Conservation (phyloP, 2,797 vertebrate genomes). For the Myotis pilosus region DNA sequence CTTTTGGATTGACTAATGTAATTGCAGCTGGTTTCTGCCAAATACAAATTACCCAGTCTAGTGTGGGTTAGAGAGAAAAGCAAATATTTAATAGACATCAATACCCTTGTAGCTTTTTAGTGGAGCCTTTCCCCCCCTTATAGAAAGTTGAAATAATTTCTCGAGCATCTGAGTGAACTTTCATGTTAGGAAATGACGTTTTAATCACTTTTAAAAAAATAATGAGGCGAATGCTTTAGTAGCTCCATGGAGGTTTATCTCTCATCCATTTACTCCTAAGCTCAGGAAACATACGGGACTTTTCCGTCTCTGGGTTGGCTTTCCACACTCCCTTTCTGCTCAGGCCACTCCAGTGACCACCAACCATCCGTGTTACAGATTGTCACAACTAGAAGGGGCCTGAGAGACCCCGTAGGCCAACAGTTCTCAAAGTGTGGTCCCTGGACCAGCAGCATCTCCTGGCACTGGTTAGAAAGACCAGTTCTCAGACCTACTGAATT, state of each 20-base stretch:
- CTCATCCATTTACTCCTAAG: slow-evolving; percentile 76
- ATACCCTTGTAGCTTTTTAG: slow-evolving; percentile 86
- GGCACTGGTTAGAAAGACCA: neutral
- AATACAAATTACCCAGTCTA: slow-evolving; percentile 89
- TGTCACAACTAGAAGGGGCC: neutral
- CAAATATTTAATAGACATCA: slow-evolving; percentile 92
- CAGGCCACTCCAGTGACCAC: neutral
- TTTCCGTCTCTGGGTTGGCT: neutral
- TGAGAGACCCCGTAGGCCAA: neutral
- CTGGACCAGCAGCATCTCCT: neutral
- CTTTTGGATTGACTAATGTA: slow-evolving; percentile 91
- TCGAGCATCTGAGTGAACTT: slow-evolving; percentile 84
- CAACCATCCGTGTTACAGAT: neutral
- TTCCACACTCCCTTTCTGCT: slow-evolving; percentile 7
- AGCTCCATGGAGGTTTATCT: slow-evolving; percentile 77
- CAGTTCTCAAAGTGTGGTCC: neutral
- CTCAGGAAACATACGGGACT: slow-evolving; percentile 11
- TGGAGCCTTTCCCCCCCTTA: slow-evolving; percentile 72
- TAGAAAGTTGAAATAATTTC: slow-evolving; percentile 87
- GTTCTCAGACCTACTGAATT: neutral
- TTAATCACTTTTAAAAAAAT: slow-evolving; percentile 84
- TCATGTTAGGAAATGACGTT: slow-evolving; percentile 86
- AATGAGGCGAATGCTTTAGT: slow-evolving; percentile 82
- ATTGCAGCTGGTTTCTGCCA: slow-evolving; percentile 88
- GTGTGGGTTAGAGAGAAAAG: slow-evolving; percentile 88